Evolutionary conservation across 1,140 invertebrate species (phyloP), one percentile per base, ranked within the genome.

Genomic region (Drosophila simulans): DNA sequence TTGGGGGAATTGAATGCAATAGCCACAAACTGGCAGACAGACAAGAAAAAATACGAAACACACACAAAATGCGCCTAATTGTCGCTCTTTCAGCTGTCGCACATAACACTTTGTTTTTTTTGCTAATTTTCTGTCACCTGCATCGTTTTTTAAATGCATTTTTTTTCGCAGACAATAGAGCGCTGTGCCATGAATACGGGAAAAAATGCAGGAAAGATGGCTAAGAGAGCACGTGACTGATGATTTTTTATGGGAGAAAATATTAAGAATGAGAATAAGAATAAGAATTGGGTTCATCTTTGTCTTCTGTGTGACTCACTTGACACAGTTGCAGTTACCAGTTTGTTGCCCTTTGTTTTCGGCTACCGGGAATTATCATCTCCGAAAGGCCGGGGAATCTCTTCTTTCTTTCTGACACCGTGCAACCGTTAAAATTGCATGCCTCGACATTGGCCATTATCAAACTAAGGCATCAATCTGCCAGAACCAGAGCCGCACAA

Each of bases 51-150:
- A 57, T 34, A 35, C 34, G 40, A 74, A 74, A 70, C 74, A 62
- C 80, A 80, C 86, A 84, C 78, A 86, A 86, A 89, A 84, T 80
- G 72, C 84, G 84, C 84, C 84, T 88, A 88, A 88, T 88, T 88
- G 83, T 81, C 83, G 70, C 64, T 75, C 54, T 75, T 49, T 64
- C 80, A 80, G 77, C 79, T 80, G 81, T 76, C 70, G 83, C 69
- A 72, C 84, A 88, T 89, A 90, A 89, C 77, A 89, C 80, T 89
- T 89, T 84, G 85, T 85, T 89, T 89, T 89, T 89, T 83, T 75
- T 43, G 84, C 84, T 88, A 88, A 88, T 88, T 88, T 88, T 77
- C 65, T 68, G 66, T 80, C 71, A 80, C 82, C 69, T 66, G 63
- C 48, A 40, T 35, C 25, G 68, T 35, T 66, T 77, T 42, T 56